phyloP scores from a whole-genome alignment of 2,113 vertebrate genomes.

The Hyperopisus bebe region DNA sequence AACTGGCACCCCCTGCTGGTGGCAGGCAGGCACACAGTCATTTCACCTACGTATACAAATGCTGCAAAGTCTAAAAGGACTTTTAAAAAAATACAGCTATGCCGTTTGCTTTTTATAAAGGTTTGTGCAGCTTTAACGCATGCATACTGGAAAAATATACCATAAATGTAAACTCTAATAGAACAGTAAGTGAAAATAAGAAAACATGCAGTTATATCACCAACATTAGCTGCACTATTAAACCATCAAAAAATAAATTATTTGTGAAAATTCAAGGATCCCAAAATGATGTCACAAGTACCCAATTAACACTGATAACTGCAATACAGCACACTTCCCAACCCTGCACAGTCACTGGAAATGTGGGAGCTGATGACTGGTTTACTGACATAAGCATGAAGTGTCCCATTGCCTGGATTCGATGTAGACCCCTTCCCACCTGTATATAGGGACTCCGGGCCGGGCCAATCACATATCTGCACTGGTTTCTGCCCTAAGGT shows the following conservation, averaged over 20 bases:
- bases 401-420: neutral
- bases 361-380: neutral
- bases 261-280: constrained; percentile 16
- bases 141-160: constrained; percentile 34
- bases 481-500: neutral
- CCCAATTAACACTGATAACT: constrained; percentile 14
- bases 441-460: neutral
- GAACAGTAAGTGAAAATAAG: constrained; percentile 41
- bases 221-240: constrained; percentile 9
- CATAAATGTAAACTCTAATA: constrained; percentile 33
- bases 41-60: neutral
- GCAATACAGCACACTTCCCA: neutral
- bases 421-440: neutral
- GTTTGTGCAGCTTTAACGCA: constrained; percentile 39
- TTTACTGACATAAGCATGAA: constrained; percentile 13
- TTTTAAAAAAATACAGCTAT: constrained; percentile 5
- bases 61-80: neutral
- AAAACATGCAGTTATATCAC: constrained; percentile 19
- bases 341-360: neutral
- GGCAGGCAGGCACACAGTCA: neutral
- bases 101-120: constrained; percentile 5
- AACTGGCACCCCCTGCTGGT: neutral
- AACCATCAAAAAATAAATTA: constrained; percentile 22
- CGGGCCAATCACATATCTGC: neutral
- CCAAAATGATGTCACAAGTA: neutral